Evolutionary conservation across 1,140 invertebrate species (phyloP).

Genomic region (Geopemphigus sp.): DNA sequence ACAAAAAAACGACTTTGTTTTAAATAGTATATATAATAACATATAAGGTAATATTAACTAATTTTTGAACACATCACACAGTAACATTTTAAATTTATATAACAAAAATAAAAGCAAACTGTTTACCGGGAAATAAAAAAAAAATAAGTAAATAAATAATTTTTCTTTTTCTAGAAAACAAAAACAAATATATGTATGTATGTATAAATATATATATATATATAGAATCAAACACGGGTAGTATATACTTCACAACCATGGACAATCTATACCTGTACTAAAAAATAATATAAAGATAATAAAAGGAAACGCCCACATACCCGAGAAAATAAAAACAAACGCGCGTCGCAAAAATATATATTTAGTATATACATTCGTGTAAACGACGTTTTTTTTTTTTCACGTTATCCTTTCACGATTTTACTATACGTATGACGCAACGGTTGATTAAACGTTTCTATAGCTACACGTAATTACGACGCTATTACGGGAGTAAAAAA

Average conservation of each 20-base stretch:
- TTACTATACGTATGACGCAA: too few relatives aligned
- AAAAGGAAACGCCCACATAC: background rate
- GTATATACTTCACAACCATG: slow-evolving; percentile 22
- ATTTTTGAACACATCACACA: slow-evolving; percentile 50
- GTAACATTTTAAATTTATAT: slow-evolving; percentile 38
- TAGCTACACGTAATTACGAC: too few relatives aligned
- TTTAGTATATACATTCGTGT: slow-evolving; percentile 6
- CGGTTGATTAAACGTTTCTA: too few relatives aligned
- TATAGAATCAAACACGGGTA: background rate
- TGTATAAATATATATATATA: background rate
- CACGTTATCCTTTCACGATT: background rate
- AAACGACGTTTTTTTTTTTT: slow-evolving; percentile 10
- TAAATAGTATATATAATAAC: slow-evolving; percentile 1
- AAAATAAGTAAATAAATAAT: background rate
- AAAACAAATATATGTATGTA: background rate
- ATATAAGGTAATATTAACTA: slow-evolving; percentile 36
- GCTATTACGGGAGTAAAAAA: too few relatives aligned
- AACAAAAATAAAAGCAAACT: slow-evolving; percentile 18
- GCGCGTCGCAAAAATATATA: background rate
- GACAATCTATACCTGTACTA: slow-evolving; percentile 31
- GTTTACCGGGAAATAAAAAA: slow-evolving; percentile 32
- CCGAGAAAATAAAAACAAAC: slow-evolving; percentile 30
- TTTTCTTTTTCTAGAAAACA: slow-evolving; percentile 19
- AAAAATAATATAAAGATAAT: slow-evolving; percentile 17
- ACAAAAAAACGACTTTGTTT: slow-evolving; percentile 15